Conservation (phyloP, 2,113 vertebrate genomes). For the Suncus etruscus region DNA sequence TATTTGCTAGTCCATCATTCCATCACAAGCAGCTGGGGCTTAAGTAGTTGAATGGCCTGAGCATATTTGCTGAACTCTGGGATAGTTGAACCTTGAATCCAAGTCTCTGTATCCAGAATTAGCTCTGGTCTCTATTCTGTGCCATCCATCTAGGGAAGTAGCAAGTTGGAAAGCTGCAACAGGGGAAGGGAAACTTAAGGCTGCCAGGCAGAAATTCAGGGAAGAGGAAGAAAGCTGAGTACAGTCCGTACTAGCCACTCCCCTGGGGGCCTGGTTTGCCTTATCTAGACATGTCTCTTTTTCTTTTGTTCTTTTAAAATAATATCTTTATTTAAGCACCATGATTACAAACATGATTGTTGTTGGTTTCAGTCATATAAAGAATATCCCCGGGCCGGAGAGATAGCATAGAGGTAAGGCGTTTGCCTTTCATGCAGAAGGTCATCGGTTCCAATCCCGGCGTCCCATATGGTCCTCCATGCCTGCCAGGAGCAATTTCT, state of each 20-base stretch:
- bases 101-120: neutral
- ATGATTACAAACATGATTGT: too few relatives aligned
- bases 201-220: neutral
- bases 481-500: too few relatives aligned
- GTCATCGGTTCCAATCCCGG: too few relatives aligned
- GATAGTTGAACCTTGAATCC: neutral
- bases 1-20: neutral
- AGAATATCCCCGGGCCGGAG: too few relatives aligned
- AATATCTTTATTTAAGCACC: neutral
- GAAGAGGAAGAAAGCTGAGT: neutral
- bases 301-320: neutral
- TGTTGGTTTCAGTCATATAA: too few relatives aligned
- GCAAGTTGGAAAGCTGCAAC: neutral
- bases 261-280: neutral
- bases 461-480: too few relatives aligned
- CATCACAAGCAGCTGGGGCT: neutral
- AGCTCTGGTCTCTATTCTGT: neutral
- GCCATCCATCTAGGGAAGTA: neutral
- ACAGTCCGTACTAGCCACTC: neutral
- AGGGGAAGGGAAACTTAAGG: neutral
- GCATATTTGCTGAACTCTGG: neutral
- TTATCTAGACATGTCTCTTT: neutral
- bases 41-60: neutral
- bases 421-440: too few relatives aligned
- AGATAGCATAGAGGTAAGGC: too few relatives aligned